phyloP scores from a whole-genome alignment of 2,113 vertebrate species.

The Charadrius vociferus region DNA sequence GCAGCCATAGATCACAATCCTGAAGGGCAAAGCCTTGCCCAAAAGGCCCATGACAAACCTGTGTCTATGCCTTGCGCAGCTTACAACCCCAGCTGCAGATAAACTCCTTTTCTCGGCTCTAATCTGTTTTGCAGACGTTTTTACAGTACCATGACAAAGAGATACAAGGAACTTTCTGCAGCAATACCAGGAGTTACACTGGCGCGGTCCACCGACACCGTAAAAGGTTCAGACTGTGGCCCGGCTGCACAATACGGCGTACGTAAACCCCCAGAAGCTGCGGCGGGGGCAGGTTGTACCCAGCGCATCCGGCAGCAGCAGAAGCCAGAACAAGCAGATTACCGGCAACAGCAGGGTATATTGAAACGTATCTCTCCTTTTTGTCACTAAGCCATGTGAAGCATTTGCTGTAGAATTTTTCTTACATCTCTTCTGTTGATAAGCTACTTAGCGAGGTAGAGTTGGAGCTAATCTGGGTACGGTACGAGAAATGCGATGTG shows the following conservation, averaged over 20 bases:
- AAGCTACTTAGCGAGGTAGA: conserved; percentile 49
- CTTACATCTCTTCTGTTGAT: conserved; percentile 3
- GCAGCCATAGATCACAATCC: not conserved
- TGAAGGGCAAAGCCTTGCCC: not conserved
- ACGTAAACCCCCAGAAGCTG: not conserved
- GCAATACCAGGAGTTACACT: not conserved
- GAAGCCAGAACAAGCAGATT: not conserved
- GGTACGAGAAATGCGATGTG: not conserved
- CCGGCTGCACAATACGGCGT: not conserved
- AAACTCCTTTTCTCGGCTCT: not conserved
- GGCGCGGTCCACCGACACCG: not conserved
- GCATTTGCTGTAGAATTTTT: not conserved
- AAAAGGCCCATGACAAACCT: not conserved
- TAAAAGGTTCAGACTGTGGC: not conserved
- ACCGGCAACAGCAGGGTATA: not conserved
- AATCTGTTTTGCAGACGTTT: not conserved
- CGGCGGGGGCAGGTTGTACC: not conserved
- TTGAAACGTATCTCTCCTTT: not conserved
- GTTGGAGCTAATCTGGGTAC: not conserved
- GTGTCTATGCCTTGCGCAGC: not conserved
- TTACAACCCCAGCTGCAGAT: not conserved
- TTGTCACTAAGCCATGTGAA: conserved; percentile 17
- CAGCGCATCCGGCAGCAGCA: not conserved
- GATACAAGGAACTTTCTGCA: not conserved
- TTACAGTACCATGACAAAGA: not conserved